Base-by-base conservation (phyloP, 2,113 vertebrate genomes). In the Poeciliopsis occidentalis region DNA sequence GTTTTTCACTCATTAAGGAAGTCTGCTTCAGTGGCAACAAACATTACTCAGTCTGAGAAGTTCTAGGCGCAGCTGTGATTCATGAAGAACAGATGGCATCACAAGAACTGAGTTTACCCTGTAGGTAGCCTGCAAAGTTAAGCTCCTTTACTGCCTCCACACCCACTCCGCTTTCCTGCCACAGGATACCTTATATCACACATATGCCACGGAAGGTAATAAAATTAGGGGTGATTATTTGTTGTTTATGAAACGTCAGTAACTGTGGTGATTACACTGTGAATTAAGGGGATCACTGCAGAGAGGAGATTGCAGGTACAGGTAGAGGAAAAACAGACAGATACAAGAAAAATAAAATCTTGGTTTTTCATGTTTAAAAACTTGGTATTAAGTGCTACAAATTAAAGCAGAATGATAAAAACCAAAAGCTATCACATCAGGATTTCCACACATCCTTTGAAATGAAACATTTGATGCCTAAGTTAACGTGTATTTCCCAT, bases 81-180 rank as follows among this genome's bases (percentile, higher is more conserved):
- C 83, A 86, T 73, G 79, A 84, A 77, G n/a, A 91, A 83, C 92
- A 94, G 92, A 93, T 93, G 92, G 91, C 88, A 73, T 87, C 78
- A 69, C 82, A 82, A 91, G 80, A 73, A 65, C 76, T 79, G 51
- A 60, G 76, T 80, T 88, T 85, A 86, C 75, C 80, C 84, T 12
- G 69, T 71, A 94, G 92, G 89, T 89, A 89, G 19, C 4, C 19
- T 32, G 27, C 76, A 60, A 83, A 82, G 78, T 90, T 87, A 81
- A 89, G 89, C 51, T 57, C 22, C 24, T 24, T 24, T n/a, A n/a
- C 5, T 57, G 22, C 51, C 22, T 57, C 24, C 22, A 57, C 51
- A 57, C 51, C 22, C 51, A 10, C 51, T 57, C 22, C 3, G 51
- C 51, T 57, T 47, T 57, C 51, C 22, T 57, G 17, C 5, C 24